These are phyloP conservation scores for Dimorphilus gyrociliatus DNA, from an alignment of 2,888 invertebrate genomes.

Conservation along the genomic window DNA sequence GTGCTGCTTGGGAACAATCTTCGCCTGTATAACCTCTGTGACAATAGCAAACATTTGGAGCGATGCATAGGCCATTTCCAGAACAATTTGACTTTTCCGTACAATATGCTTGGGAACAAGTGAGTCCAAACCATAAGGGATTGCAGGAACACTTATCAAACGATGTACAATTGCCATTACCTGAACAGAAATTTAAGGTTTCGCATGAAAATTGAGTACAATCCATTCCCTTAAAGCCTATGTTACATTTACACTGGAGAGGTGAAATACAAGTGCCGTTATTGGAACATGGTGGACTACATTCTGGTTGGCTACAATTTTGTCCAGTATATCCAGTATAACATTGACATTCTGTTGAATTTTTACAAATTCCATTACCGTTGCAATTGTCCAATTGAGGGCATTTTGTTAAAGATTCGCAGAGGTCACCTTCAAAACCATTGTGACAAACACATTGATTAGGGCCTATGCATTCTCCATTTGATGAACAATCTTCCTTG, in stretches of 20 bases:
- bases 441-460: neutral
- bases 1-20: neutral
- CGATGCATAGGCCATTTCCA: conserved; percentile 1
- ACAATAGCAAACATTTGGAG: conserved; percentile 2
- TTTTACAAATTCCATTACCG: neutral
- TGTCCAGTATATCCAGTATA: conserved; percentile 1
- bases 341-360: neutral
- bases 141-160: conserved; percentile 1
- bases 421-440: neutral
- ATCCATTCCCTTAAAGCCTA: conserved; percentile 1
- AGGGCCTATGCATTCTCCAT: neutral
- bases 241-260: conserved; percentile 1
- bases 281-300: neutral
- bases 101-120: neutral
- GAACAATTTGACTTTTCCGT: neutral
- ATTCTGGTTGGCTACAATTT: neutral
- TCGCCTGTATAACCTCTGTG: conserved; percentile 1
- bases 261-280: conserved; percentile 1
- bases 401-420: neutral
- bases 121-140: neutral
- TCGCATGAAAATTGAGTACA: conserved; percentile 2
- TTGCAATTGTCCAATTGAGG: conserved; percentile 2
- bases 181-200: conserved; percentile 1
- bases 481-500: neutral
- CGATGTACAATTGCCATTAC: neutral